These are phyloP conservation scores for Chionis minor DNA, from an alignment of 2,113 vertebrate species.

Conservation along the genomic window DNA sequence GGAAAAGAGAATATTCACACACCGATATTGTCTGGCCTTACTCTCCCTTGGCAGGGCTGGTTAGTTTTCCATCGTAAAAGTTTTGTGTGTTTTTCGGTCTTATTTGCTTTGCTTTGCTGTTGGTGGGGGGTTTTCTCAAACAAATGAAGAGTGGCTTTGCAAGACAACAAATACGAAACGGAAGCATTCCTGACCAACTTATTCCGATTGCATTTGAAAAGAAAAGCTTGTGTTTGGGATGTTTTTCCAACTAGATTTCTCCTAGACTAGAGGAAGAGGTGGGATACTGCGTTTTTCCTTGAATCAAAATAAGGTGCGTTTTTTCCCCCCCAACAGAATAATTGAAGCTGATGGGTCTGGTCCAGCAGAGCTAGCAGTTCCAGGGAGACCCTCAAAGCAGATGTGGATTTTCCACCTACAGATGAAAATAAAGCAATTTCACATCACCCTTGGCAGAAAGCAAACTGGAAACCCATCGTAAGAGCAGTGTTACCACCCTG, in stretches of 20 bases:
- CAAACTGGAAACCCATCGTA: not conserved
- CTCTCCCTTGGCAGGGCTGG: not conserved
- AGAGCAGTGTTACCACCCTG: not conserved
- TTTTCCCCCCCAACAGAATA: not conserved
- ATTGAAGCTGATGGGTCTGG: not conserved
- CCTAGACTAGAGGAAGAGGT: not conserved
- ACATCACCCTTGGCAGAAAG: not conserved
- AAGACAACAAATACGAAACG: not conserved
- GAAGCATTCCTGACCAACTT: not conserved
- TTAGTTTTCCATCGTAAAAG: not conserved
- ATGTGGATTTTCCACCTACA: not conserved
- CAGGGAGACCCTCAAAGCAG: not conserved
- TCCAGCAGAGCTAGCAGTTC: not conserved
- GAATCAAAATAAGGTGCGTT: not conserved
- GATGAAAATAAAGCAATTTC: not conserved
- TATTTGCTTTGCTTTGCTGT: not conserved
- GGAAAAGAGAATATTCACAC: not conserved
- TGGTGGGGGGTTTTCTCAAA: not conserved
- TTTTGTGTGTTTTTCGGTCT: not conserved
- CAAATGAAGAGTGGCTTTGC: not conserved
- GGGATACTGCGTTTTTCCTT: not conserved
- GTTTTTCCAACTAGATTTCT: not conserved
- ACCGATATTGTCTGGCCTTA: not conserved
- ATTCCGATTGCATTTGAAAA: not conserved
- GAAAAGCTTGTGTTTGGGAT: not conserved